These are phyloP conservation scores for Chamaea fasciata DNA, from an alignment of 2,113 vertebrate genomes.

Conservation along the genomic window DNA sequence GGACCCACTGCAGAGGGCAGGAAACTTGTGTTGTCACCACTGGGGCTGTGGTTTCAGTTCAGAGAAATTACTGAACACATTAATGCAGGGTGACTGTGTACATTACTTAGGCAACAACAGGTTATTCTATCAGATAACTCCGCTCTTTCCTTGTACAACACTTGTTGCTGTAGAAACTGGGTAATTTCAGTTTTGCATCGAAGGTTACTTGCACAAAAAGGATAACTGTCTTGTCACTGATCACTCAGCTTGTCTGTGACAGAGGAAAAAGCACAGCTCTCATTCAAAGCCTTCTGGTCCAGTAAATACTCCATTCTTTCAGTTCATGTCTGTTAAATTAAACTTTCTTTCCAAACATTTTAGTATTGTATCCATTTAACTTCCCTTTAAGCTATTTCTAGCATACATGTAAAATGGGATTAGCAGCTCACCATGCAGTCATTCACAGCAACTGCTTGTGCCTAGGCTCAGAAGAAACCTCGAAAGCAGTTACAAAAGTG, in stretches of 20 bases:
- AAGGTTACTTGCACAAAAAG: neutral
- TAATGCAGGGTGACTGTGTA: fast-evolving
- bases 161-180: neutral
- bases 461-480: neutral
- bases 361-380: neutral
- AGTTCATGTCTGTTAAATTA: neutral
- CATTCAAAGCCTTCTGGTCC: neutral
- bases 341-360: neutral
- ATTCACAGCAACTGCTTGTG: neutral
- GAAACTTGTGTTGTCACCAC: neutral
- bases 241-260: neutral
- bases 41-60: neutral
- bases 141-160: neutral
- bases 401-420: neutral
- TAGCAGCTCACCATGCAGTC: neutral
- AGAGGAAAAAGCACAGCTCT: neutral
- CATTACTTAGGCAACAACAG: neutral
- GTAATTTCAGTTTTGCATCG: neutral
- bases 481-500: neutral
- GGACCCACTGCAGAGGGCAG: neutral
- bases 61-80: neutral
- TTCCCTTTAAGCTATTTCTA: neutral
- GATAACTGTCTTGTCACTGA: neutral
- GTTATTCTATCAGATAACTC: neutral
- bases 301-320: neutral